A percentile compares a stretch with the other conserved stretches of the same genome.
phyloP scores from a whole-genome alignment of 2,888 invertebrate species.

The Aquatica leii region DNA sequence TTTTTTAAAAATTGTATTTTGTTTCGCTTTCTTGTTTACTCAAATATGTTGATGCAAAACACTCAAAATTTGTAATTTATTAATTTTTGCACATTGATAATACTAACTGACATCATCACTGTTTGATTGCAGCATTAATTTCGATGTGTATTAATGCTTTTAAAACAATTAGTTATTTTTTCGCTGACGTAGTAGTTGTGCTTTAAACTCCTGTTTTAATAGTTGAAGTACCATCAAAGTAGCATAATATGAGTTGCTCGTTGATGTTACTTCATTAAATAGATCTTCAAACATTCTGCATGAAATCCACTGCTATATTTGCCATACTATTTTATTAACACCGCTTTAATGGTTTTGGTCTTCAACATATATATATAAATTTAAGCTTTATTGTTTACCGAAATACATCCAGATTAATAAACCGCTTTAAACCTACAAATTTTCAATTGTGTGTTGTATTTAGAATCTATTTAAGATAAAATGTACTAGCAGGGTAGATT shows the following conservation, averaged over 20 bases:
- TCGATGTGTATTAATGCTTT: conserved; percentile 44
- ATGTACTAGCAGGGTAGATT: conserved; percentile 30
- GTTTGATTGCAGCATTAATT: conserved; percentile 54
- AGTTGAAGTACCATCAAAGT: conserved; percentile 35
- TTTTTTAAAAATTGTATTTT: no score
- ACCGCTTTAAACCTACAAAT: background rate
- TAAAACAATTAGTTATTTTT: conserved; percentile 40
- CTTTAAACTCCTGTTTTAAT: conserved; percentile 37
- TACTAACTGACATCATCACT: conserved; percentile 53
- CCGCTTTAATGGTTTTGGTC: conserved; percentile 50
- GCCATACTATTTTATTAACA: conserved; percentile 49
- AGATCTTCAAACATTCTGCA: conserved; percentile 63
- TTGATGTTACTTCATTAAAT: conserved; percentile 29
- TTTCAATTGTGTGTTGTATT: conserved; percentile 9
- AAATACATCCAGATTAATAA: conserved; percentile 21
- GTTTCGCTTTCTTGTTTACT: background rate
- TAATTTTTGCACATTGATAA: conserved; percentile 30
- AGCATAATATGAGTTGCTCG: no score
- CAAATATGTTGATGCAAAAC: conserved; percentile 29
- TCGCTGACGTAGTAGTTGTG: conserved; percentile 38
- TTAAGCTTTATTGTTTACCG: conserved; percentile 25
- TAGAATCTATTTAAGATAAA: conserved; percentile 24
- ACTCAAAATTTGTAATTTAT: conserved; percentile 14
- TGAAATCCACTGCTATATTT: conserved; percentile 51
- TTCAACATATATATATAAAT: conserved; percentile 52